Conservation (phyloP, 2,113 vertebrate genomes). For the Brachyistius frenatus region DNA sequence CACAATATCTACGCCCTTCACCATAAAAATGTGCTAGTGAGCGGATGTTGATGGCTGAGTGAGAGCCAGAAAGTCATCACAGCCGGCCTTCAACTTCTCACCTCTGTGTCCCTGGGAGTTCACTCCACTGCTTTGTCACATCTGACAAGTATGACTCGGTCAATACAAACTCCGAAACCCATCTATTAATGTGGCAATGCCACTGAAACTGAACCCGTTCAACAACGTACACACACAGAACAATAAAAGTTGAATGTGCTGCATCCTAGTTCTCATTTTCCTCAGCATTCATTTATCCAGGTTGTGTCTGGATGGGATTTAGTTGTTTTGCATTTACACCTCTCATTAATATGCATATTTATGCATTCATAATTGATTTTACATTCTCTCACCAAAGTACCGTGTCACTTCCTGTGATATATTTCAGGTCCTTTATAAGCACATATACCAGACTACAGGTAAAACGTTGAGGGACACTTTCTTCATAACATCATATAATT, state of each 20-base stretch:
- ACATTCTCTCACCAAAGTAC: conserved; percentile 9
- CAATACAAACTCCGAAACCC: conserved; percentile 15
- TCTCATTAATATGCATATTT: conserved; percentile 38
- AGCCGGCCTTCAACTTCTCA: conserved; percentile 71
- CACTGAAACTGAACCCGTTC: not conserved
- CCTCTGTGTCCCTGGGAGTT: conserved; percentile 52
- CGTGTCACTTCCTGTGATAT: not conserved
- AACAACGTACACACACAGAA: not conserved
- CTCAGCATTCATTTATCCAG: conserved; percentile 30
- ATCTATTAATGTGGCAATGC: not conserved
- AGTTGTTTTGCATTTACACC: conserved; percentile 39
- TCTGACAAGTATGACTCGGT: conserved; percentile 34
- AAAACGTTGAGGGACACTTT: not conserved
- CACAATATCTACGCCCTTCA: conserved; percentile 60
- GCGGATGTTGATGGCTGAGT: conserved; percentile 61
- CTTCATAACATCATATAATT: not conserved
- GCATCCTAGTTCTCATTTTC: not conserved
- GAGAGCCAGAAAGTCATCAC: conserved; percentile 62
- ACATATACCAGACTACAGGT: not conserved
- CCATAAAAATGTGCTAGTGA: conserved; percentile 42
- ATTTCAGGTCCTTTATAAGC: not conserved
- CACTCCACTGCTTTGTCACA: conserved; percentile 49
- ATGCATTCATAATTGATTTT: conserved; percentile 40
- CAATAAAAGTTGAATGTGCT: not conserved
- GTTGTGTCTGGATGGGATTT: conserved; percentile 11